phyloP scores from a whole-genome alignment of 2,888 invertebrate genomes.

The Gibbula magus region DNA sequence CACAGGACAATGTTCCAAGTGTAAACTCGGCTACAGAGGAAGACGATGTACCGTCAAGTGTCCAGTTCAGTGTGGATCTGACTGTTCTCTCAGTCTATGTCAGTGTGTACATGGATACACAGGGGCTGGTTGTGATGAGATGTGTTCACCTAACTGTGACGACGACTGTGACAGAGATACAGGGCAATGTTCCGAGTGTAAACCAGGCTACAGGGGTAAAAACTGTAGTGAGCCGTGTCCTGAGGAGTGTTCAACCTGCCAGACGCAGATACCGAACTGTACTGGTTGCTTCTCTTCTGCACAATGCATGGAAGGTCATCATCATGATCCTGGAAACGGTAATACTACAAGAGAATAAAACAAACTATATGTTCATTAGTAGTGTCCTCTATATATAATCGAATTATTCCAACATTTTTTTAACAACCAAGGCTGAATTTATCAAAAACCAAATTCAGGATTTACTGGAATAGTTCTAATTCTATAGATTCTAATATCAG shows the following conservation, averaged over 20 bases:
- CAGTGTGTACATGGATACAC: background rate
- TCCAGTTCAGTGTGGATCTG: background rate
- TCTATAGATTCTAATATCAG: too few species aligned
- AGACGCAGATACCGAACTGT: background rate
- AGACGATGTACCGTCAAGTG: background rate
- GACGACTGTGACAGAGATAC: background rate
- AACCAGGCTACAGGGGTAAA: background rate
- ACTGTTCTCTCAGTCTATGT: too few species aligned
- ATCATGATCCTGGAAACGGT: too few species aligned
- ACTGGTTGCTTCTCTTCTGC: too few species aligned
- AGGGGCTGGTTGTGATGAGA: background rate
- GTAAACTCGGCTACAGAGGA: background rate
- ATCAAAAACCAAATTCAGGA: too few species aligned
- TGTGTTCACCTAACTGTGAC: background rate
- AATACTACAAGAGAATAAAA: too few species aligned
- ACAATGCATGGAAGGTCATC: too few species aligned
- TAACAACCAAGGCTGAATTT: too few species aligned
- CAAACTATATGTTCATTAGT: too few species aligned
- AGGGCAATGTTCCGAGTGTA: background rate
- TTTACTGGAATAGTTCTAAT: too few species aligned
- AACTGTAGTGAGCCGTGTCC: background rate
- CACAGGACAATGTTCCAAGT: background rate
- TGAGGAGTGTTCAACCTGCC: background rate
- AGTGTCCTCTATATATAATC: too few species aligned
- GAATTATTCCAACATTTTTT: too few species aligned